phyloP scores from a whole-genome alignment of 2,797 vertebrate species.

The Malurus splendens region DNA sequence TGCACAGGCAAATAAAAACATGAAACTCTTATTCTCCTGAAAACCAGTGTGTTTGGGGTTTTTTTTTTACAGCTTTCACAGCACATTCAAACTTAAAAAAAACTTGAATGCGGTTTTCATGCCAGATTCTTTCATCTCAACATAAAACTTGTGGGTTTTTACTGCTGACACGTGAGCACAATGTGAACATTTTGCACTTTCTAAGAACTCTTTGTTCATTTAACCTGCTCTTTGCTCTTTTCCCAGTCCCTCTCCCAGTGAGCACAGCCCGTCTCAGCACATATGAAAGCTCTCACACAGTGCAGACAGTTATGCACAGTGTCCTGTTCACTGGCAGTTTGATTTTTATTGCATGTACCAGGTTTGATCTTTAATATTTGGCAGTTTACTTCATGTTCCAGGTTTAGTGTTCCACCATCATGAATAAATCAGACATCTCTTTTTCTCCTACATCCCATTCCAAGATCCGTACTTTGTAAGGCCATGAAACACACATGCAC shows the following conservation, averaged over 20 bases:
- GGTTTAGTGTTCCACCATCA: neutral
- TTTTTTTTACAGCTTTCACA: neutral
- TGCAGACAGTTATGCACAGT: neutral
- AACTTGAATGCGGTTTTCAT: neutral
- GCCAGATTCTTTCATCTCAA: neutral
- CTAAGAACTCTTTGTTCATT: conserved; percentile 4
- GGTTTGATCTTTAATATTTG: neutral
- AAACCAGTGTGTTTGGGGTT: accelerated
- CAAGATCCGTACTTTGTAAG: neutral
- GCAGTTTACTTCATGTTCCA: neutral
- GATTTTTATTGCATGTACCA: neutral
- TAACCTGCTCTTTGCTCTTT: neutral
- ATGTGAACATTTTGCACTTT: neutral
- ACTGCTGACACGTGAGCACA: neutral
- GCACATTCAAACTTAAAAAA: neutral
- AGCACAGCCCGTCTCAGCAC: neutral
- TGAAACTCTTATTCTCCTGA: neutral
- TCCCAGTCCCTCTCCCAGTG: neutral
- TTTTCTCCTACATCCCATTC: neutral
- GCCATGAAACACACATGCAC: neutral
- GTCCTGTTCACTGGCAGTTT: neutral
- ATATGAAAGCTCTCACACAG: neutral
- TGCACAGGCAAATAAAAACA: neutral
- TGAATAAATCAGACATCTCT: neutral
- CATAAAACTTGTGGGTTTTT: neutral